phyloP scores from a whole-genome alignment of 2,888 invertebrate genomes.

The Protophormia terraenovae region DNA sequence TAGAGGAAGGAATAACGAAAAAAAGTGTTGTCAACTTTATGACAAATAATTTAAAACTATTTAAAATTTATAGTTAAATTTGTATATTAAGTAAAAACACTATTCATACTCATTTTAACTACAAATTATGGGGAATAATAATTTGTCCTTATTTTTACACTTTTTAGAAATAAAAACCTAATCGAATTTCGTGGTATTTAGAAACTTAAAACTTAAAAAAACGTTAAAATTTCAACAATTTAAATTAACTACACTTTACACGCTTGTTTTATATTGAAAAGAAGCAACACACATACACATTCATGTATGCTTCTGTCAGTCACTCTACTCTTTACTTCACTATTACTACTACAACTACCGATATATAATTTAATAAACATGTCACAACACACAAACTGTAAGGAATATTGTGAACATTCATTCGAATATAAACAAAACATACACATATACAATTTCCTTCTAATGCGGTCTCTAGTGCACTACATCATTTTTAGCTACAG shows the following conservation, averaged over 20 bases:
- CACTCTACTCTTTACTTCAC: neutral
- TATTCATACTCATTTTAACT: no score
- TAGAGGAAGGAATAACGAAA: neutral
- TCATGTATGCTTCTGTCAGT: constrained; percentile 5
- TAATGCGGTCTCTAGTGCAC: neutral
- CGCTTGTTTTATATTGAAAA: neutral
- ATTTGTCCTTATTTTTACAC: no score
- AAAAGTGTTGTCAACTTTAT: neutral
- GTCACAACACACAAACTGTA: constrained; percentile 63
- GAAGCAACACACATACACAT: no score
- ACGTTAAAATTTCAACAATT: no score
- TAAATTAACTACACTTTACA: constrained; percentile 7
- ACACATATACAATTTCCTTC: neutral
- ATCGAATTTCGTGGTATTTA: no score
- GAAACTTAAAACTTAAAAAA: neutral
- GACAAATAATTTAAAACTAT: neutral
- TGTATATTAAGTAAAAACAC: no score
- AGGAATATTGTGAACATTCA: neutral
- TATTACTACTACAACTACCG: neutral
- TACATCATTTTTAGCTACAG: neutral
- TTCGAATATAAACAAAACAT: neutral
- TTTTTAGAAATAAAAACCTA: no score
- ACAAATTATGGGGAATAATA: no score
- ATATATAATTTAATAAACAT: constrained; percentile 52
- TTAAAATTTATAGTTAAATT: neutral